Base-by-base conservation (phyloP, 2,797 vertebrate species). In the Spatula versicolor region DNA sequence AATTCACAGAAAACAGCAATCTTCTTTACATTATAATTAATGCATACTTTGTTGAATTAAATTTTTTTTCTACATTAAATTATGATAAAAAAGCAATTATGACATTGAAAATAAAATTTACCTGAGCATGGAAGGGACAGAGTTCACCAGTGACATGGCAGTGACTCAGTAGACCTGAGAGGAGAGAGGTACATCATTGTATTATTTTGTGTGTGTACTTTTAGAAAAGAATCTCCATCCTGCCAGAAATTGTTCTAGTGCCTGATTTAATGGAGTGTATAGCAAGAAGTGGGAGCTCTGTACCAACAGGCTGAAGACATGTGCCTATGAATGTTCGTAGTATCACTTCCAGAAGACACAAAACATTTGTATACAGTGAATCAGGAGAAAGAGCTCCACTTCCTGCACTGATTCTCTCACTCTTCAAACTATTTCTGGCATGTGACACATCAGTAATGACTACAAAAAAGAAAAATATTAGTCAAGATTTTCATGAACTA, bases 81-180 rank as follows among this genome's bases (percentile, higher is more conserved):
- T 56, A 63, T 2, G 2, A 56, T n/a, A 22, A 69, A 66, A 66
- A 69, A 31, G 18, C 26, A 68, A 48, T 63, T 56, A n/a, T 19
- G 16, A 7, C 19, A 69, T 45, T 58, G 43, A 43, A 62, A 39
- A 16, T 62, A 62, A 37, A 80, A 43, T 50, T 50, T n/a, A 56
- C 35, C 48, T 10, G 22, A 21, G 22, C 7, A 6, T 2, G 2
- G 55, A 78, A 83, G 11, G 23, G 33, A 43, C 19, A 62, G 35
- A 37, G n/a, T 63, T 50, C 26, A 56, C 18, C 1, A 3, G 31
- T 60, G 21, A 48, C 30, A 60, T 0, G 0, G 8, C 20, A 58
- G 43, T 45, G 43, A 45, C 43, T 45, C 43, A 52, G 43, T 13
- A 64, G 17, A 50, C 8, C 50, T 2, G 33, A 25, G 21, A 77